These are phyloP conservation scores for Dasypolia templi DNA, from an alignment of 2,888 invertebrate species.

Conservation along the genomic window DNA sequence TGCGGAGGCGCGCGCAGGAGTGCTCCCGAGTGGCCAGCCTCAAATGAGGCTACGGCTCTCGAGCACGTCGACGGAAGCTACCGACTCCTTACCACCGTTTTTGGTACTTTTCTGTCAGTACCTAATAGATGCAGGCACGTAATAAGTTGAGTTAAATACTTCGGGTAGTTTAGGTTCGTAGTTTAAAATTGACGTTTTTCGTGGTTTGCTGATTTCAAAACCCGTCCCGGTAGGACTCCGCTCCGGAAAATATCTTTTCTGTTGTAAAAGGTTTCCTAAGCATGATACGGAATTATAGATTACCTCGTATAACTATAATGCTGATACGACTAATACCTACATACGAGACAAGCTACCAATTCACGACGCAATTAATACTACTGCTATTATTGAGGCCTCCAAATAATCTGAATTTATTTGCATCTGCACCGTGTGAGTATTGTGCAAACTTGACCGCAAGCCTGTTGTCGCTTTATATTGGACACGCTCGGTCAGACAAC, in stretches of 20 bases:
- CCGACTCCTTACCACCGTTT: conserved; percentile 47
- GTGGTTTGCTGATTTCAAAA: background rate
- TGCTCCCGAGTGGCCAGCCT: conserved; percentile 58
- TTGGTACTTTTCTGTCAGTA: background rate
- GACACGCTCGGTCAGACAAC: conserved; percentile 42
- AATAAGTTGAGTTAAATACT: background rate
- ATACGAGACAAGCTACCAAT: background rate
- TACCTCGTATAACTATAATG: background rate
- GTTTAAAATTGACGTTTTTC: background rate
- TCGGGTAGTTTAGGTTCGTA: background rate
- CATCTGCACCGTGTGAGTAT: conserved; percentile 16
- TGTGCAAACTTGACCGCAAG: conserved; percentile 37
- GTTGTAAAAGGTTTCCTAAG: background rate
- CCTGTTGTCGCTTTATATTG: conserved; percentile 42
- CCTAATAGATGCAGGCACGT: background rate
- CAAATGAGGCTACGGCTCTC: conserved; percentile 71
- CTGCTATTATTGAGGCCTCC: conserved; percentile 11
- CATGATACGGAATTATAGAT: background rate
- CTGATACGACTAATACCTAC: background rate
- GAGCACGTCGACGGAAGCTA: conserved; percentile 60
- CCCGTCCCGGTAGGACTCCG: no score
- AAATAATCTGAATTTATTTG: conserved; percentile 27
- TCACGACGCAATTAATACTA: conserved; percentile 24
- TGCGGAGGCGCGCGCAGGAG: conserved; percentile 35
- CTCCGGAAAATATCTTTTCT: background rate